Evolutionary conservation across 1,140 invertebrate genomes (phyloP).

Genomic region (Ceratosolen solmsi): DNA sequence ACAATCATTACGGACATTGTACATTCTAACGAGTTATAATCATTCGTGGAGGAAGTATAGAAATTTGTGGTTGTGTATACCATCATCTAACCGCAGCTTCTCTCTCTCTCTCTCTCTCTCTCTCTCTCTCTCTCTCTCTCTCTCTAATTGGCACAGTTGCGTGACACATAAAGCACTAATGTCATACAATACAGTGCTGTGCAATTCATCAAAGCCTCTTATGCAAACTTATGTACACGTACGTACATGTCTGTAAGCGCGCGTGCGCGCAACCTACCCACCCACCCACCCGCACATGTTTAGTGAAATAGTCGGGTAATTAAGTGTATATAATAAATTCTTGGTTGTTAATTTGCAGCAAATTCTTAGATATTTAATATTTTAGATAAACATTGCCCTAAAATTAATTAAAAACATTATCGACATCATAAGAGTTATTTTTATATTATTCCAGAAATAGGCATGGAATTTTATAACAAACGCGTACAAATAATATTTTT

Average conservation of each 20-base stretch:
- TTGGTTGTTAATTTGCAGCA: background rate
- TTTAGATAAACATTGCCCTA: too few species aligned
- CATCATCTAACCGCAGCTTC: background rate
- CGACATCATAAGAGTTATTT: too few species aligned
- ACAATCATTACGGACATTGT: constrained; percentile 12
- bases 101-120: too few species aligned
- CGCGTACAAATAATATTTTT: too few species aligned
- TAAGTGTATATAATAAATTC: background rate
- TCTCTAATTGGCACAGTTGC: constrained; percentile 7
- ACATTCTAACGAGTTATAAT: background rate
- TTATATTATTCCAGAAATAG: too few species aligned
- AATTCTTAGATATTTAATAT: too few species aligned
- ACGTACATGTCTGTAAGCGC: too few species aligned
- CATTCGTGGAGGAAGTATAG: background rate
- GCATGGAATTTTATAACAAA: too few species aligned
- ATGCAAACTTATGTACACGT: background rate
- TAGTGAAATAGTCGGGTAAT: background rate
- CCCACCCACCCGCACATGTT: too few species aligned
- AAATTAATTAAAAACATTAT: too few species aligned
- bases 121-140: background rate
- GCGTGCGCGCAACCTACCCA: too few species aligned
- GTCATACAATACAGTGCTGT: background rate
- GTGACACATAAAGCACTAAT: background rate
- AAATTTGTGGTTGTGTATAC: background rate
- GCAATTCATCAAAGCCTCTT: background rate